Base-by-base conservation (phyloP, 2,888 invertebrate species). In the Tenthredo amoena region DNA sequence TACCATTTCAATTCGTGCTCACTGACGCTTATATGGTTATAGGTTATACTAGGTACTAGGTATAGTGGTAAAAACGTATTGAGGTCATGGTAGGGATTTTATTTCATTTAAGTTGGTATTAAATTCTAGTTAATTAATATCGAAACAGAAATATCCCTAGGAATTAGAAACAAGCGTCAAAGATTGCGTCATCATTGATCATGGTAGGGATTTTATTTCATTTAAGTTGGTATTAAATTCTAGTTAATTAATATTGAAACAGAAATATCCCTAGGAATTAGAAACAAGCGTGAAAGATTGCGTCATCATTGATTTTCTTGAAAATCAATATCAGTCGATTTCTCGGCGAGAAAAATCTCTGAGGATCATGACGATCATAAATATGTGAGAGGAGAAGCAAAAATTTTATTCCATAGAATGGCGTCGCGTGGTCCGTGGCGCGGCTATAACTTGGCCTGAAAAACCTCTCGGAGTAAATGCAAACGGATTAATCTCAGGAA, bases 1-100 rank as follows among this genome's bases (percentile, higher is more conserved):
- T 81, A 81, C 81, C 81, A 81, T 81, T 81, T 81, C 58, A 37
- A 81, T 81, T 81, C 58, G 58, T 81, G 81, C 81, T 62, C 40
- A 81, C 62, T 37, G 81, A 62, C 26, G 62, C 37, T 79, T 37
- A 37, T 37, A 37, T 34, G 58, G 37, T 62, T 81, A 34, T 68
- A 10, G 62, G 62, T 26, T n/a, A 2, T 55, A 26, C 26, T 62
- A 26, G 62, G 26, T 47, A 47, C 47, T 62, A 12, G 26, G 26
- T 26, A 26, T 62, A 62, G 62, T 62, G 62, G 62, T 62, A 62
- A 26, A 26, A 62, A 62, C 9, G 21, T 62, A 62, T 62, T 26
- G 21, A 62, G 62, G 62, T 62, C 62, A 26, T 62, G 26, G 21
- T 26, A 62, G 10, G 71, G 18, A 71, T 71, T 71, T 71, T n/a